Percentiles rank a stretch among this genome's conserved stretches.
phyloP scores from a whole-genome alignment of 2,888 invertebrate genomes.

The Sminthurinus aureus region DNA sequence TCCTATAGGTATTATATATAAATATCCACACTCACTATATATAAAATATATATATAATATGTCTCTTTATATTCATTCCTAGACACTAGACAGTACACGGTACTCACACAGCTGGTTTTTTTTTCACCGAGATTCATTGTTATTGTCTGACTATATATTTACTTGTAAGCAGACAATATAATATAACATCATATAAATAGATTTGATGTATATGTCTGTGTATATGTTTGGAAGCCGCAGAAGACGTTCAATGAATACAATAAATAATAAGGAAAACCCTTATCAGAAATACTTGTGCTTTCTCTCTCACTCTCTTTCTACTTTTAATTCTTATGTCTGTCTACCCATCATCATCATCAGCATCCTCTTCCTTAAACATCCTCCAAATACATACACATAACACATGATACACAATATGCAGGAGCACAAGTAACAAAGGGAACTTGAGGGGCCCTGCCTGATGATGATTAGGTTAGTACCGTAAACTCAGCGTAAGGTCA shows the following conservation, averaged over 20 bases:
- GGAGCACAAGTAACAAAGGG: too few relatives aligned
- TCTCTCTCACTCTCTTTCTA: conserved; percentile 10
- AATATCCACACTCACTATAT: too few relatives aligned
- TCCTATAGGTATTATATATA: too few relatives aligned
- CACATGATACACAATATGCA: too few relatives aligned
- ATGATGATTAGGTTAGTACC: conserved; percentile 37
- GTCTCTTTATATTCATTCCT: too few relatives aligned
- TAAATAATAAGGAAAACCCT: conserved; percentile 13
- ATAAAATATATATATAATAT: too few relatives aligned
- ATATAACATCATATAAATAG: too few relatives aligned
- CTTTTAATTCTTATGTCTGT: neutral
- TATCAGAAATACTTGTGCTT: conserved; percentile 3
- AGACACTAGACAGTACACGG: neutral
- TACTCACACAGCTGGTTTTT: neutral
- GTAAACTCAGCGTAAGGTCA: conserved; percentile 37
- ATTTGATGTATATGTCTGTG: too few relatives aligned
- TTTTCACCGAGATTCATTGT: conserved; percentile 5
- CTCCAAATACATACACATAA: conserved; percentile 2
- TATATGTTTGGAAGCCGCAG: neutral
- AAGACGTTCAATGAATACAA: conserved; percentile 18
- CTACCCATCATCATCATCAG: too few relatives aligned
- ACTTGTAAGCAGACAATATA: too few relatives aligned
- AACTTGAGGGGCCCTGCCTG: conserved; percentile 34
- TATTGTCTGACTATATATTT: too few relatives aligned
- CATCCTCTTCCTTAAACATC: conserved; percentile 12